Percentiles rank a stretch among this genome's conserved stretches.
phyloP scores from a whole-genome alignment of 30 jellyfish, hydroid and myxozoan genomes.

The Thelohanellus kitauei region DNA sequence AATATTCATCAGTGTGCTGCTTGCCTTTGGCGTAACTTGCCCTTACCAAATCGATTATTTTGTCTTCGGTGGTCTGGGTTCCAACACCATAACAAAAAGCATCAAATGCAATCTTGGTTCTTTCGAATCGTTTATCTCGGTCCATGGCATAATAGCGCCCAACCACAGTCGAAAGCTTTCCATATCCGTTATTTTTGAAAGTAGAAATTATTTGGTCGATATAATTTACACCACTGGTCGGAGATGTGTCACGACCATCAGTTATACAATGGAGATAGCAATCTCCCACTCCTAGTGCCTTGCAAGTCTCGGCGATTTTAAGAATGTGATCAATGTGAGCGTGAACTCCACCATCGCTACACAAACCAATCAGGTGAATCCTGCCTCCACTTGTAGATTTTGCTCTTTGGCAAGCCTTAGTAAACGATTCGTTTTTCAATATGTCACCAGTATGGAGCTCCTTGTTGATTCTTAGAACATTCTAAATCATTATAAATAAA shows the following conservation, averaged over 20 bases:
- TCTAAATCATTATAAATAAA: too few species aligned
- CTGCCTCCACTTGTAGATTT: constrained; percentile 24
- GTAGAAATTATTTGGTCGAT: constrained; percentile 41
- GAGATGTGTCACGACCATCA: constrained; percentile 92
- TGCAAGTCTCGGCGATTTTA: constrained; percentile 44
- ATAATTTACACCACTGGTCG: constrained; percentile 58
- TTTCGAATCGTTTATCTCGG: constrained; percentile 63
- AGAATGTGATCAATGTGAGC: constrained; percentile 69
- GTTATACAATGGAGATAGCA: constrained; percentile 43
- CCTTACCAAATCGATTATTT: constrained; percentile 8
- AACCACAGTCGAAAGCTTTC: constrained; percentile 28
- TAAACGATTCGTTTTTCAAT: constrained; percentile 21
- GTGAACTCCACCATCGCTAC: constrained; percentile 98
- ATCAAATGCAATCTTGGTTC: constrained; percentile 66
- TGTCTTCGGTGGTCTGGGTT: constrained; percentile 12
- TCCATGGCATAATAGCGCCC: constrained; percentile 98
- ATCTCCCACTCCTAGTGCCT: constrained; percentile 27
- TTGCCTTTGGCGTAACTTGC: constrained; percentile 11
- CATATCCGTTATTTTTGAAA: constrained; percentile 27
- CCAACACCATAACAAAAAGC: constrained; percentile 67
- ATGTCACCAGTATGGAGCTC: constrained; percentile 24
- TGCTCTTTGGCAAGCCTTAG: constrained; percentile 35
- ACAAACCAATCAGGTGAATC: constrained; percentile 62
- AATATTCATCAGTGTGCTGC: constrained; percentile 58
- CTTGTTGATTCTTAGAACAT: constrained; percentile 64